Evolutionary conservation across 2,797 vertebrate genomes (phyloP), one percentile per base, ranked within the genome.

Genomic region (Thalassophryne amazonica): DNA sequence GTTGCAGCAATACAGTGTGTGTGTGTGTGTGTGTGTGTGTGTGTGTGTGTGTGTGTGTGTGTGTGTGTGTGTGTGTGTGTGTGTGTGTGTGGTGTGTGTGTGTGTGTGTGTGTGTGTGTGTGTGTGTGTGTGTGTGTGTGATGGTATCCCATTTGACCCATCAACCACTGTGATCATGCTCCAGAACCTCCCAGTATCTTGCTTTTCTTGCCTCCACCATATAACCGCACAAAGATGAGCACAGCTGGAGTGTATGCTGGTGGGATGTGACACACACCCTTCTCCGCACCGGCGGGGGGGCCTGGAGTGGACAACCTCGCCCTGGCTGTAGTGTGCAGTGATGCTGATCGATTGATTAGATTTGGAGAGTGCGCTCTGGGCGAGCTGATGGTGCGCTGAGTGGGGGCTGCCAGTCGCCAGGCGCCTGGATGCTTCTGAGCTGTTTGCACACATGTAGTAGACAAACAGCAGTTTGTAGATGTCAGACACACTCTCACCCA

Each of bases 311-410:
- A 73, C 56, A 69, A 74, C 72, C 61, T 20, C 34, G 54, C 35
- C 2, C 17, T 19, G 50, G 49, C 31, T 15, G 6, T 12, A 36
- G 65, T 13, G 51, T 62, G 54, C 42, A 18, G 64, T 19, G 62
- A 69, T 14, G 62, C 42, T 6, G 43, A 84, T 83, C 57, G 48
- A 86, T 84, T 73, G 71, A 79, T 84, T 84, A 62, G 69, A 86
- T 84, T 83, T 80, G 61, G 59, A 58, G 33, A 73, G 67, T 56
- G 64, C 59, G 36, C 15, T 30, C 23, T 56, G 73, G 60, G 57
- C 47, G 43, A 68, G 60, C 29, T 60, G 72, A 78, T 68, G 56
- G 49, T 46, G 46, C 46, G 69, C 28, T 68, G 64, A 70, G 61
- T 54, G 34, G 27, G 55, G 24, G 43, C 10, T 30, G 46, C 65